Percentiles rank a stretch among this genome's conserved stretches.
phyloP scores from a whole-genome alignment of 2,888 invertebrate genomes.

The Spodoptera picta region DNA sequence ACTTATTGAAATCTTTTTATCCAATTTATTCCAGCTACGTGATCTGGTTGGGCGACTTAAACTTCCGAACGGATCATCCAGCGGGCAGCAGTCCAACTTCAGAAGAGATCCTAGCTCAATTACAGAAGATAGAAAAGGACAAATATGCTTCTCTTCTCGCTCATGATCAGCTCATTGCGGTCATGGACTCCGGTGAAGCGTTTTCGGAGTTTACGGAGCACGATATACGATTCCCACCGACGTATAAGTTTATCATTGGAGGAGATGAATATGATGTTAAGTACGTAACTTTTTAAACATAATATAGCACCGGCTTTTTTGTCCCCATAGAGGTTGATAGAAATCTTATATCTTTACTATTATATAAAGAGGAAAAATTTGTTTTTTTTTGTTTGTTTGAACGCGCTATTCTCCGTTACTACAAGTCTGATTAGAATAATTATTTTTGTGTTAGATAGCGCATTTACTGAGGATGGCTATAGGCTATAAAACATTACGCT shows the following conservation, averaged over 20 bases:
- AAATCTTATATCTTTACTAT: too few relatives aligned
- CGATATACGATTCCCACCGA: constrained; percentile 94
- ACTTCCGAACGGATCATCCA: constrained; percentile 93
- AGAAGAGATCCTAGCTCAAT: constrained; percentile 90
- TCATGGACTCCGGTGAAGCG: constrained; percentile 93
- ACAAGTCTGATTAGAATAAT: too few relatives aligned
- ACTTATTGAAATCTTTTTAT: not conserved
- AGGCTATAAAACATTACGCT: too few relatives aligned
- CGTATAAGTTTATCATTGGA: constrained; percentile 94
- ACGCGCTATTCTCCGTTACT: too few relatives aligned
- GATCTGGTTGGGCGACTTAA: constrained; percentile 97
- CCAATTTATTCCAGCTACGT: constrained; percentile 90
- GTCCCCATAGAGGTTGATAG: too few relatives aligned
- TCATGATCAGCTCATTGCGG: constrained; percentile 93
- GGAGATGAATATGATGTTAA: constrained; percentile 93
- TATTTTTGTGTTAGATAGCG: too few relatives aligned
- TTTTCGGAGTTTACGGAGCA: constrained; percentile 94
- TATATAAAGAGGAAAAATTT: too few relatives aligned
- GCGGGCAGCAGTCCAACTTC: constrained; percentile 89
- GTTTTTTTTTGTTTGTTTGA: too few relatives aligned
- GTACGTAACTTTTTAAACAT: constrained; percentile 80
- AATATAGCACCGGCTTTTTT: too few relatives aligned
- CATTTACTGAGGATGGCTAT: too few relatives aligned
- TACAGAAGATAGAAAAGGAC: constrained; percentile 90
- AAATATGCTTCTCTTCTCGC: constrained; percentile 90